Percentiles rank a stretch among this genome's conserved stretches.
phyloP scores from a whole-genome alignment of 2,113 vertebrate species.

The Columba janthina region DNA sequence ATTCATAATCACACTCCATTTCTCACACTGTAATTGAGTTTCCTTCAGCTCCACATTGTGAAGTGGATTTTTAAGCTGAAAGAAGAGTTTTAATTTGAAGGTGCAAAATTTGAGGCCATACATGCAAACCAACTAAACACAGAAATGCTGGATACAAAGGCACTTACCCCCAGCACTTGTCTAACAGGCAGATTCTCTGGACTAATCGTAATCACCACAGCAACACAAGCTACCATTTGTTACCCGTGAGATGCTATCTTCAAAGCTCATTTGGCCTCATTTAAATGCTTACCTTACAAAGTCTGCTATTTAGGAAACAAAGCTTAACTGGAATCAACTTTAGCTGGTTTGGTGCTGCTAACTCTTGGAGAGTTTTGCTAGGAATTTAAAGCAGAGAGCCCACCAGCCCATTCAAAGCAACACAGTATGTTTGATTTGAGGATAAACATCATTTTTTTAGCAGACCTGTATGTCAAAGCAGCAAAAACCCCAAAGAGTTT shows the following conservation, averaged over 20 bases:
- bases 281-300: background rate
- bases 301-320: background rate
- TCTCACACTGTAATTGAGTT: background rate
- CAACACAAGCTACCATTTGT: background rate
- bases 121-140: rapidly evolving
- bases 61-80: background rate
- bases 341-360: background rate
- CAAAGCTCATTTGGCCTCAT: background rate
- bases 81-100: background rate
- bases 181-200: background rate
- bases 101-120: background rate
- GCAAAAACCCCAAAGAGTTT: background rate
- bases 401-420: background rate
- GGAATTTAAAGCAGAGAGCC: background rate
- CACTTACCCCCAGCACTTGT: background rate
- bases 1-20: background rate
- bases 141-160: background rate
- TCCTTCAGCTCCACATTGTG: background rate
- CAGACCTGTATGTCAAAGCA: rapidly evolving
- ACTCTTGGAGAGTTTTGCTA: background rate
- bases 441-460: background rate
- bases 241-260: background rate
- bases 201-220: background rate
- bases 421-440: background rate
- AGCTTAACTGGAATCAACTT: background rate